Evolutionary conservation across 1,140 invertebrate genomes (phyloP).

Genomic region (Brachionus paranguensis): DNA sequence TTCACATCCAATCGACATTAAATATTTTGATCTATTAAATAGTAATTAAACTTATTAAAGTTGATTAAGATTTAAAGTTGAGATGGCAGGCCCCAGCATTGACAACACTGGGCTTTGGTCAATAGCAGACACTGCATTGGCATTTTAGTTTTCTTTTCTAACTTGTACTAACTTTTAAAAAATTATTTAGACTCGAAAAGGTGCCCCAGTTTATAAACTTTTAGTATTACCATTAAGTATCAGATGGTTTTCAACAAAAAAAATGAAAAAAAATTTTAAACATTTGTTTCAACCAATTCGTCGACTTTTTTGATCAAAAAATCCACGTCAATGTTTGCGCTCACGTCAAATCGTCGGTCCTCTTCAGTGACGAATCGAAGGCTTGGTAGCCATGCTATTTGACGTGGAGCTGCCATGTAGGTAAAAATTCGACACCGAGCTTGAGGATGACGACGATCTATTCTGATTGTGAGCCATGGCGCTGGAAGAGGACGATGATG

Average conservation of each 20-base stretch:
- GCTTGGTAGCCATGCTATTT: not conserved
- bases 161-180: too few species aligned
- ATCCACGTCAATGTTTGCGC: not conserved
- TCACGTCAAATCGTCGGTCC: not conserved
- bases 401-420: not conserved
- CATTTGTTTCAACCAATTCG: conserved; percentile 3
- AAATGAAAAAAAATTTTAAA: not conserved
- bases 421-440: conserved; percentile 7
- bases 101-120: too few species aligned
- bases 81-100: too few species aligned
- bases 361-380: not conserved
- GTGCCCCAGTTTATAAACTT: too few species aligned
- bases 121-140: too few species aligned
- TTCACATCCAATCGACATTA: too few species aligned
- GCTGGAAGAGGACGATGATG: not conserved
- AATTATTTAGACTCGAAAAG: too few species aligned
- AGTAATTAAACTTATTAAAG: too few species aligned
- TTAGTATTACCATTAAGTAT: not conserved
- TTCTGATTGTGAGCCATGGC: not conserved
- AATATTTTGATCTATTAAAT: too few species aligned
- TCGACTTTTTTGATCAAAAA: conserved; percentile 18
- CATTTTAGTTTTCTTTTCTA: too few species aligned
- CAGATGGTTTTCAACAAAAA: not conserved
- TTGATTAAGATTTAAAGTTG: too few species aligned
- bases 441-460: not conserved